Base-by-base conservation (phyloP, 1,140 invertebrate genomes). In the Drosophila novamexicana region DNA sequence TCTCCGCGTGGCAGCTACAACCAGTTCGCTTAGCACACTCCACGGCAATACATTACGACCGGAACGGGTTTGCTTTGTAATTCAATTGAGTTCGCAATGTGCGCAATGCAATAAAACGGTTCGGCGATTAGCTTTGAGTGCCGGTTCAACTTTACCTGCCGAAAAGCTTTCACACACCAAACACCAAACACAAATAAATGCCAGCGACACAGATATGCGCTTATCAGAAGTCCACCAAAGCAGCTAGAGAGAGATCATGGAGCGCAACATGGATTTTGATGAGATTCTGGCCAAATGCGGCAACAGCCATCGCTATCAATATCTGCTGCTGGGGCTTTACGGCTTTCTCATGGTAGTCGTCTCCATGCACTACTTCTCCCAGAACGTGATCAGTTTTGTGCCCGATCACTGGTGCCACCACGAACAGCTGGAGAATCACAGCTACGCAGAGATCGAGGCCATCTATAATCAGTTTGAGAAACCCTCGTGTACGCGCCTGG, bases 231-330 rank as follows among this genome's bases (percentile, higher is more conserved):
- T 5, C n/a, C 3, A 1, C 7, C n/a, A 16, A 37, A 16, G 14
- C 7, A 14, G n/a, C 49, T 14, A 6, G 32, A 12, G 7, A 7
- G 7, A 8, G 29, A 53, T 53, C 50, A 53, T 53, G 39, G 12
- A 40, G 39, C 39, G 39, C 9, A 77, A 22, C 39, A 85, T 93
- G 75, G 93, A 95, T 75, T 94, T 95, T 57, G 94, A 95, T 75
- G 93, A 93, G 44, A 93, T 95, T 81, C 77, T 95, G 29, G 81
- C 91, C 34, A 93, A 94, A 67, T 93, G 94, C 40, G 95, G 95
- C 3, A 93, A 94, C 74, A 95, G 94, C 77, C 93, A 94, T 53
- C 84, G 86, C 22, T 95, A 94, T 90, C 95, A 95, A 79, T 93
- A 93, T 50, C 77, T 94, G n/a, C 84, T 95, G 5, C 93, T 95